Evolutionary conservation across 2,113 vertebrate genomes (phyloP), one percentile per base, ranked within the genome.

Genomic region (Platichthys stellatus): DNA sequence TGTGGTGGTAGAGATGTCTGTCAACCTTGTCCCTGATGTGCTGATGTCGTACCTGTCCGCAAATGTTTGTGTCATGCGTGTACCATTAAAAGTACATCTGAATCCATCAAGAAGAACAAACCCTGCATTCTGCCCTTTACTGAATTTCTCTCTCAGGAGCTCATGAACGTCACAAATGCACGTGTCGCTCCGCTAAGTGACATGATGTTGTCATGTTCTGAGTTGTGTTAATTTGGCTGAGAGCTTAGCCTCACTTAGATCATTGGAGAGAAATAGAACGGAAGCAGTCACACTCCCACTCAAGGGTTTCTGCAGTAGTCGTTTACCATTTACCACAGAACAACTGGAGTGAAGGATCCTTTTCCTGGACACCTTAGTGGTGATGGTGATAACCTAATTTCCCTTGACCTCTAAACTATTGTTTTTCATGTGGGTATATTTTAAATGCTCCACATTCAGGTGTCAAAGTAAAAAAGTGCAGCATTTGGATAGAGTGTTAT

Each of bases 1-100:
- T 65, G 81, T 77, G 47, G 47, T 26, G 60, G 47, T 72, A 82
- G 62, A 67, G 69, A 69, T 74, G 73, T 60, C 75, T 70, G 69
- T 72, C 74, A 79, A 77, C 67, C 80, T 45, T 53, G 79, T 72
- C 78, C 72, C 69, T 10, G 61, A 72, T 17, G 57, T 58, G n/a
- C 59, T 71, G 73, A 60, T 71, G 80, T 81, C 78, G 64, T 67
- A 80, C 69, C 75, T 74, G 84, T 78, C 72, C 70, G 65, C 63
- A 18, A 69, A 73, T 71, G 13, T 11, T 20, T 57, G 14, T 54
- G 51, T 49, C 45, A 49, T 18, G 15, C 45, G 20, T 54, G 51
- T 54, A 7, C 51, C 51, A n/a, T n/a, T 21, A 21, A 51, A 17
- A 18, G 2, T 51, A 31, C 31, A 31, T 5, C 47, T 18, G 56